phyloP scores from a whole-genome alignment of 2,113 vertebrate genomes.

The Hyla sarda region DNA sequence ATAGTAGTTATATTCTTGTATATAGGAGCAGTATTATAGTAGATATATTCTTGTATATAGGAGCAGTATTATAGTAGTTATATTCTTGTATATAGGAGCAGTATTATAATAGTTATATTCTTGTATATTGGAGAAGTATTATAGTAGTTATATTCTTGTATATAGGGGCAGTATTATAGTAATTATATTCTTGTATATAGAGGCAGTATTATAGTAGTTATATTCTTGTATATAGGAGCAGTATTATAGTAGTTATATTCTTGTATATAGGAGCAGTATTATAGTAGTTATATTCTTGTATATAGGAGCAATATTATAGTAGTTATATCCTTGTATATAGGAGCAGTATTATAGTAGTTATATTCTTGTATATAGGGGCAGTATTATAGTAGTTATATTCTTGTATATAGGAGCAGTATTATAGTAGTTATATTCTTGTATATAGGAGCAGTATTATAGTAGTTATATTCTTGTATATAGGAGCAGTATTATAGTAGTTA shows the following conservation, averaged over 20 bases:
- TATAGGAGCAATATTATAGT: neutral
- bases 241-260: neutral
- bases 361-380: too few relatives aligned
- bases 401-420: neutral
- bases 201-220: too few relatives aligned
- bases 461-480: neutral
- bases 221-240: neutral
- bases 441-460: neutral
- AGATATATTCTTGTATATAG: neutral
- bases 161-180: too few relatives aligned
- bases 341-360: neutral
- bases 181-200: too few relatives aligned
- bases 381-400: slow-evolving; percentile 5
- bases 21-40: neutral
- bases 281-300: neutral
- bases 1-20: slow-evolving; percentile 1
- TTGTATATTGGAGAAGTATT: neutral
- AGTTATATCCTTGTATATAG: neutral
- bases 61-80: neutral
- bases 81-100: neutral
- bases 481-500: neutral
- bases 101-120: too few relatives aligned
- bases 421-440: too few relatives aligned
- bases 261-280: neutral
- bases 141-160: neutral